phyloP scores from a whole-genome alignment of 2,797 vertebrate species.

The Phylloscopus collybita region DNA sequence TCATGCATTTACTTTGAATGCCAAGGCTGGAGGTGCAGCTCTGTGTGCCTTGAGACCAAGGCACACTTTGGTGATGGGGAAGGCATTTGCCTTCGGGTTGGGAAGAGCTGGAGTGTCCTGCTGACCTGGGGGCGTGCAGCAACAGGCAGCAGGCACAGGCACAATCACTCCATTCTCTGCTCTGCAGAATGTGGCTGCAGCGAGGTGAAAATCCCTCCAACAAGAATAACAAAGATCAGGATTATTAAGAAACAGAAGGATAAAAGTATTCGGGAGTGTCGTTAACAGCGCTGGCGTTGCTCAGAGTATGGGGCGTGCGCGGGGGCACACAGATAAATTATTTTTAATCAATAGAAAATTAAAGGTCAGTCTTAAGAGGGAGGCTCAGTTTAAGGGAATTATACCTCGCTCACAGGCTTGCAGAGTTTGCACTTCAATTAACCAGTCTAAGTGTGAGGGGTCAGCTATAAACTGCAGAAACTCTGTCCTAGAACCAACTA shows the following conservation, averaged over 20 bases:
- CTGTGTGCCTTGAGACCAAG: slow-evolving; percentile 50
- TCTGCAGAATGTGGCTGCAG: background rate
- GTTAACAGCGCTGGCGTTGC: background rate
- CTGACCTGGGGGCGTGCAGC: slow-evolving; percentile 58
- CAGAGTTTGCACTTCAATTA: background rate
- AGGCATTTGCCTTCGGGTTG: slow-evolving; percentile 52
- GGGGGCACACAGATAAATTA: background rate
- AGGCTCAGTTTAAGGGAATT: background rate
- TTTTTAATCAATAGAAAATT: background rate
- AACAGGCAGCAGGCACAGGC: slow-evolving; percentile 51
- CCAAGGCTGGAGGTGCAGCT: slow-evolving; percentile 22
- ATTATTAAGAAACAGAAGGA: background rate
- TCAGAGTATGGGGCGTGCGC: background rate
- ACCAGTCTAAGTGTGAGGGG: background rate
- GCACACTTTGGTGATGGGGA: slow-evolving; percentile 24
- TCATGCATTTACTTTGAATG: background rate
- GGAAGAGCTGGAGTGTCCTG: slow-evolving; percentile 23
- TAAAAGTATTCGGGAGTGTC: background rate
- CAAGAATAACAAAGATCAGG: background rate
- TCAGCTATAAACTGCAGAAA: background rate
- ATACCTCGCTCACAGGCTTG: background rate
- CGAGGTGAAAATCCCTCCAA: slow-evolving; percentile 32
- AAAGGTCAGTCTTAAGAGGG: background rate
- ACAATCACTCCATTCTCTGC: slow-evolving; percentile 35
- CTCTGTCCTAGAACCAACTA: too few relatives aligned